Conservation (phyloP, 2,113 vertebrate species). For the Coracopsis vasa region DNA sequence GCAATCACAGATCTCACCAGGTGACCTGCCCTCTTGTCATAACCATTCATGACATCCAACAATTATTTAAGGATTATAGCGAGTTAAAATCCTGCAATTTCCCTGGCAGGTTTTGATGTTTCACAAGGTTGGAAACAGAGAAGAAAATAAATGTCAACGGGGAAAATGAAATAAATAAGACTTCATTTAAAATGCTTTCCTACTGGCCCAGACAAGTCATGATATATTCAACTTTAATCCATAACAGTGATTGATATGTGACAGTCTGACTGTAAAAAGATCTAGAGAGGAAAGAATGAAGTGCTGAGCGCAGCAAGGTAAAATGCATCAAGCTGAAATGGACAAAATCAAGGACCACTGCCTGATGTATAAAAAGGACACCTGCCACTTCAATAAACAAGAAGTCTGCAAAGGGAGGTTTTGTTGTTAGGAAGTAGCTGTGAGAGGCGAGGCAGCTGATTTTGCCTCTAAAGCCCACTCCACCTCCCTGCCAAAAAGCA, state of each 20-base stretch:
- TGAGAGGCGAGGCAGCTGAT: not conserved
- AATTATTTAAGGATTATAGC: not conserved
- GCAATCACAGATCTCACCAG: not conserved
- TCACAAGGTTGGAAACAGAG: not conserved
- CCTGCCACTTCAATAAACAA: not conserved
- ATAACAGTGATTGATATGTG: conserved; percentile 21
- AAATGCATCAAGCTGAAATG: not conserved
- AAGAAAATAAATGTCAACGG: not conserved
- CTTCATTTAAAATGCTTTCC: not conserved
- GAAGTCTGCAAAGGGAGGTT: not conserved
- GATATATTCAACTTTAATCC: not conserved
- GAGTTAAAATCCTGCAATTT: not conserved
- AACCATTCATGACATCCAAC: not conserved
- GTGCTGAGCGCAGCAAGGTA: not conserved
- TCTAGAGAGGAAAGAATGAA: not conserved
- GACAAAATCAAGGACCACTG: not conserved
- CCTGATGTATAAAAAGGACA: not conserved
- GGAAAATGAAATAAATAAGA: not conserved
- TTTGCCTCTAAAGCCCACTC: not conserved
- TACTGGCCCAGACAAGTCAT: not conserved
- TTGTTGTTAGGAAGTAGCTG: not conserved
- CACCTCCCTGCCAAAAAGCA: not conserved
- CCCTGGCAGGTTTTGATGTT: not conserved
- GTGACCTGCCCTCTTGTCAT: not conserved
- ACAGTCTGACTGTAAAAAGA: conserved; percentile 7